phyloP scores from a whole-genome alignment of 2,113 vertebrate species.

The Crotalus horridus region DNA sequence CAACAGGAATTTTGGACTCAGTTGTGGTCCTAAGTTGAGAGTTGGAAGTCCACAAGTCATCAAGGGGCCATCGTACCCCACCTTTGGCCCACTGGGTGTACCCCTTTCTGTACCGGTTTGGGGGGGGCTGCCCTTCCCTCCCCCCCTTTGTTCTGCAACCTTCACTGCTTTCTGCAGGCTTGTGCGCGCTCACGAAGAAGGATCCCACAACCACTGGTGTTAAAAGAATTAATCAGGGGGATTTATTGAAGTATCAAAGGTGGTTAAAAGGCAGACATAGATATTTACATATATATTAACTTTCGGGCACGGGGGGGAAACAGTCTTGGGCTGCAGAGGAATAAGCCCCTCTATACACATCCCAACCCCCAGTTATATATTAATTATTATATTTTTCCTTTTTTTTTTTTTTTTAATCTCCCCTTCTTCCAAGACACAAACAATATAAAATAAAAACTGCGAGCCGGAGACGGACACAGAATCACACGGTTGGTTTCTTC shows the following conservation, averaged over 20 bases:
- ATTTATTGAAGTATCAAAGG: constrained; percentile 58
- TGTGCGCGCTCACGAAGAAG: neutral
- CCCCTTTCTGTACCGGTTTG: neutral
- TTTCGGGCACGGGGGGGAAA: constrained; percentile 15
- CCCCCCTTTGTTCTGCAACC: neutral
- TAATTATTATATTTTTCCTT: constrained; percentile 48
- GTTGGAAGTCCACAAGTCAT: neutral
- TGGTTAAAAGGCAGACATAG: constrained; percentile 57
- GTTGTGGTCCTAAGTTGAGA: neutral
- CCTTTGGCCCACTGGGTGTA: neutral
- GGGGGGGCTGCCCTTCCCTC: no score
- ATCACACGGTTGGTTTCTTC: neutral
- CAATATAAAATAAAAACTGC: constrained; percentile 53
- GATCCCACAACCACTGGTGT: constrained; percentile 15
- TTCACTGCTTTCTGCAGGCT: neutral
- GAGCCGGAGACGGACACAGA: constrained; percentile 29
- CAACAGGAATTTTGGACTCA: neutral
- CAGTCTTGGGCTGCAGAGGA: constrained; percentile 45
- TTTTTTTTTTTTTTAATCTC: constrained; percentile 20
- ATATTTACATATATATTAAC: constrained; percentile 47
- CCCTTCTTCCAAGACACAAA: constrained; percentile 26
- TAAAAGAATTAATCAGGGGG: constrained; percentile 38
- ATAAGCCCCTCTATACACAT: constrained; percentile 48
- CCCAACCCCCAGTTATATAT: constrained; percentile 61
- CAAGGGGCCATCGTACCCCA: no score